Evolutionary conservation across 2,888 invertebrate species (phyloP), one percentile per base, ranked within the genome.

Genomic region (Deilephila elpenor): DNA sequence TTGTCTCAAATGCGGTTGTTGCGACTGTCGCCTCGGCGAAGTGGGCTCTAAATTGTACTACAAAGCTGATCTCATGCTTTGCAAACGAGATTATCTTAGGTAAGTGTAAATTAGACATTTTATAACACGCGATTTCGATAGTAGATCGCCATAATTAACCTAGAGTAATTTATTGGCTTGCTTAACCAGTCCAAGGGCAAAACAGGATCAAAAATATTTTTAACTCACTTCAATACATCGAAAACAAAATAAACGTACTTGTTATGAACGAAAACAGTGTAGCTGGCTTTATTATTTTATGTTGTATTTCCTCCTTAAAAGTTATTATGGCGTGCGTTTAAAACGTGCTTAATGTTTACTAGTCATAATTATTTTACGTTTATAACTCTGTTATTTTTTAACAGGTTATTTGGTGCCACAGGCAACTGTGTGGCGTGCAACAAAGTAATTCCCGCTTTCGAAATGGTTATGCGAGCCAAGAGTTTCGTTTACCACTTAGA

Each of bases 391-490:
- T 82, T 80, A 77, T 88, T 86, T 89, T 86, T 90, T 88, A 90
- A 80, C 95, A 98, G 98, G 95, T 96, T 98, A 95, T 98, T 98
- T 88, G 98, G 98, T 80, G 97, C 97, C 84, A 98, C 98, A 59
- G 98, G 98, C 82, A 97, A 97, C 92, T 98, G 98, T 91, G 97
- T 98, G 82, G 98, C 98, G 74, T 98, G 98, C 95, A 97, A 97
- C 93, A 98, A 98, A 96, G 97, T 97, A 89, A 98, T 98, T 91
- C 98, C 98, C 77, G 98, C 98, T 79, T 98, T 98, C 93, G 98
- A 98, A 95, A 98, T 98, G 98, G 98, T 98, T 84, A 98, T 98
- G 98, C 96, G 98, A 90, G 98, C 98, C 80, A 97, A 97, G 92
- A 97, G 97, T 87, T 98, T 98, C 92, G 98, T 98, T 79, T 98